Evolutionary conservation across 2,888 invertebrate species (phyloP).

Genomic region (Dichetophora obliterata): DNA sequence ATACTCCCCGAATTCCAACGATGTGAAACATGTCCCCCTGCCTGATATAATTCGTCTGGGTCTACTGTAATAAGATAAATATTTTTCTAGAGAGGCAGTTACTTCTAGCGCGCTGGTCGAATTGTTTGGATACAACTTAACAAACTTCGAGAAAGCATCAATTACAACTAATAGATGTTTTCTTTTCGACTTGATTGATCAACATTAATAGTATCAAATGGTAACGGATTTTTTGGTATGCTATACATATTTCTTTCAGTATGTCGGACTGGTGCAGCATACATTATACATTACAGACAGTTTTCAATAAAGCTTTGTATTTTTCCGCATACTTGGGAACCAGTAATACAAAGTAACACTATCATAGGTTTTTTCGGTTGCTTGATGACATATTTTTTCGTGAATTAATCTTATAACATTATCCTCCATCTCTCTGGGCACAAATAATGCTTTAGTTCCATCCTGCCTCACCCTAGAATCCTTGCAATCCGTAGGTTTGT

Average conservation of each 20-base stretch:
- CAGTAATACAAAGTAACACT: slow-evolving; percentile 43
- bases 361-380: slow-evolving; percentile 34
- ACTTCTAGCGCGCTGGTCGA: slow-evolving; percentile 32
- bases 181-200: slow-evolving; percentile 22
- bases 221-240: slow-evolving; percentile 26
- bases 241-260: slow-evolving; percentile 33
- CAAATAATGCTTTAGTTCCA: slow-evolving; percentile 37
- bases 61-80: no score
- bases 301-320: slow-evolving; percentile 12
- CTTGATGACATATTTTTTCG: no score
- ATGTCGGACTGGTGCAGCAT: background rate
- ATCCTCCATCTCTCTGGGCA: no score
- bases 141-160: slow-evolving; percentile 20
- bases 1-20: no score
- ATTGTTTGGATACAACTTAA: slow-evolving; percentile 22
- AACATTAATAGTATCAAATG: slow-evolving; percentile 34
- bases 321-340: slow-evolving; percentile 40
- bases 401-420: no score
- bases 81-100: slow-evolving; percentile 37
- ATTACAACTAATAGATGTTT: slow-evolving; percentile 29
- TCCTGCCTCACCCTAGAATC: slow-evolving; percentile 25
- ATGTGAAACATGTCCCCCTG: no score
- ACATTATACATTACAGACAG: slow-evolving; percentile 12
- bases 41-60: no score
- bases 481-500: slow-evolving; percentile 36